phyloP scores from a whole-genome alignment of 2,797 vertebrate species.

The Picus viridis region DNA sequence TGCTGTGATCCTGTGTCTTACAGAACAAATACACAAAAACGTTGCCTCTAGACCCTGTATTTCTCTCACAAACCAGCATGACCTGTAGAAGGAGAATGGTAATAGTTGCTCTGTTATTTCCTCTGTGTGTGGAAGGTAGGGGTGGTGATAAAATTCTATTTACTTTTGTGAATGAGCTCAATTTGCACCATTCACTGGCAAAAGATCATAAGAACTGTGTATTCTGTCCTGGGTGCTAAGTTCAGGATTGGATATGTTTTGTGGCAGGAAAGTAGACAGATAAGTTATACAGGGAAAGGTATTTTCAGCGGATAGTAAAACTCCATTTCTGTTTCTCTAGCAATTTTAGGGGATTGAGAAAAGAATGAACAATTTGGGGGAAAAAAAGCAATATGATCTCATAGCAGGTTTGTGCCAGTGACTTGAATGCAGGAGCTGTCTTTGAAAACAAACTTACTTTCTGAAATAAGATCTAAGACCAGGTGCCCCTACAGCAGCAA shows the following conservation, averaged over 20 bases:
- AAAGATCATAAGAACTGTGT: background rate
- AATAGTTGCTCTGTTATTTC: background rate
- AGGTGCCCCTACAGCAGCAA: background rate
- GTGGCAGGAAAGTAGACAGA: background rate
- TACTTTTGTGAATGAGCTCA: background rate
- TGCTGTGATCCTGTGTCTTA: background rate
- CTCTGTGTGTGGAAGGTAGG: fast-evolving
- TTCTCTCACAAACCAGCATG: background rate
- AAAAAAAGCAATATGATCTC: background rate
- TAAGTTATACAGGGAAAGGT: background rate
- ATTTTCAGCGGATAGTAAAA: background rate
- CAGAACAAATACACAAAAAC: background rate
- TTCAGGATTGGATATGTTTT: fast-evolving
- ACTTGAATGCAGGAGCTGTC: background rate
- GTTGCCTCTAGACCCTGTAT: background rate
- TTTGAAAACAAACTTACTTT: background rate
- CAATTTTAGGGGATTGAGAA: background rate
- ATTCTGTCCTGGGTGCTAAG: background rate
- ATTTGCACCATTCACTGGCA: background rate
- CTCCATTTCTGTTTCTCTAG: background rate
- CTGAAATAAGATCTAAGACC: background rate
- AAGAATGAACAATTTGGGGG: background rate
- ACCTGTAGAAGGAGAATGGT: background rate
- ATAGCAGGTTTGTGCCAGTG: background rate
- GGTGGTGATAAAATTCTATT: background rate